Evolutionary conservation across 2,113 vertebrate genomes (phyloP).

Genomic region (Patagioenas fasciata): DNA sequence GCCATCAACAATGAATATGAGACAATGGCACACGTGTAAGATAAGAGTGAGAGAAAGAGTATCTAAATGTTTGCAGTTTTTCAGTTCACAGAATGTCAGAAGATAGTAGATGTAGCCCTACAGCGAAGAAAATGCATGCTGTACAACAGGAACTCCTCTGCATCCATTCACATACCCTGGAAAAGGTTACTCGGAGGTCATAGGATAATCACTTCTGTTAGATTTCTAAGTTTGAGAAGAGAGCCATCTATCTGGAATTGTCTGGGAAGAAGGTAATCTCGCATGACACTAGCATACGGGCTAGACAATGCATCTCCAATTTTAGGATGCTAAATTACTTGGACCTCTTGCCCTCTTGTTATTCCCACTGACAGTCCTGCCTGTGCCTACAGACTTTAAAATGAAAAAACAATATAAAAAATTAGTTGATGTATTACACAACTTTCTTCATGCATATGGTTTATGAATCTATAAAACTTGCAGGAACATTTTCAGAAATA

Average conservation of each 20-base stretch:
- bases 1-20: background rate
- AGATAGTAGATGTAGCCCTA: background rate
- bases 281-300: background rate
- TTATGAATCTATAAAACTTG: background rate
- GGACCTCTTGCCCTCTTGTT: background rate
- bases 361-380: background rate
- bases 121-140: accelerated
- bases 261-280: background rate
- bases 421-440: background rate
- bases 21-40: background rate
- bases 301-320: background rate
- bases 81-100: background rate
- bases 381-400: background rate
- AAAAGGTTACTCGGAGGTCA: background rate
- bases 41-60: background rate
- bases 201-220: background rate
- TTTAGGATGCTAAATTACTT: background rate
- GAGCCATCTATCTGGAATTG: background rate
- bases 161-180: background rate
- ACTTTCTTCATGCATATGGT: background rate
- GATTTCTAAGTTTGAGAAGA: background rate
- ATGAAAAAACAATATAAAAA: background rate
- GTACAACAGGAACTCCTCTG: background rate
- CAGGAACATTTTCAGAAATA: background rate
- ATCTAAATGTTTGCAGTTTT: background rate